Percentiles rank a stretch among this genome's conserved stretches.
Conservation (phyloP, 2,797 vertebrate species). For the Schizopygopsis pylzovi region DNA sequence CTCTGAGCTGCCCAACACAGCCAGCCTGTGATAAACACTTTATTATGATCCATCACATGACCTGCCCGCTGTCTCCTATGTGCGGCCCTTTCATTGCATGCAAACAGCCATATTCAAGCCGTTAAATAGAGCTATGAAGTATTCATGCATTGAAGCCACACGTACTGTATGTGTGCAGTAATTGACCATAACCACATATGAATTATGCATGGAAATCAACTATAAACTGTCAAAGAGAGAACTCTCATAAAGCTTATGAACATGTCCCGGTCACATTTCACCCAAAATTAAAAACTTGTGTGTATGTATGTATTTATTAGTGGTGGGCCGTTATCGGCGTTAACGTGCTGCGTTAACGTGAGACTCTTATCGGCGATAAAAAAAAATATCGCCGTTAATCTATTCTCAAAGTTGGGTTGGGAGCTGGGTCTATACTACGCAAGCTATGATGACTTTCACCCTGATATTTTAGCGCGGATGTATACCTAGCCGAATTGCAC, state of each 20-base stretch:
- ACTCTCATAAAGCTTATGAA: background rate
- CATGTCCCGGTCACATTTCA: background rate
- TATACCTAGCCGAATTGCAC: no score
- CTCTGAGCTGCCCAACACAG: constrained; percentile 47
- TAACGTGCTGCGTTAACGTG: no score
- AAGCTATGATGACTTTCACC: no score
- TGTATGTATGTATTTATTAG: no score
- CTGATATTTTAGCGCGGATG: no score
- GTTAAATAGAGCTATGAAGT: background rate
- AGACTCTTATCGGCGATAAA: no score
- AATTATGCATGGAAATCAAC: constrained; percentile 11
- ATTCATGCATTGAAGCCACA: constrained; percentile 16
- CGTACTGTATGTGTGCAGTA: background rate
- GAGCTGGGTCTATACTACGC: no score
- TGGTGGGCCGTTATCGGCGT: no score
- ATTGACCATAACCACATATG: background rate
- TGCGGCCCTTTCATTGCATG: constrained; percentile 31
- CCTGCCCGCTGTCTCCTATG: constrained; percentile 26
- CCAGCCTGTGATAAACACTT: constrained; percentile 53
- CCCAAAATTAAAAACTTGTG: background rate
- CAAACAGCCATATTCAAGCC: constrained; percentile 24
- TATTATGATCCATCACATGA: constrained; percentile 52
- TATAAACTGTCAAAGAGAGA: background rate
- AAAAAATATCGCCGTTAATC: no score
- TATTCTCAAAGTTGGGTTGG: no score